A percentile compares a stretch with the other conserved stretches of the same genome.
Evolutionary conservation across 2,888 invertebrate species (phyloP).

Genomic region (Clivina fossor): DNA sequence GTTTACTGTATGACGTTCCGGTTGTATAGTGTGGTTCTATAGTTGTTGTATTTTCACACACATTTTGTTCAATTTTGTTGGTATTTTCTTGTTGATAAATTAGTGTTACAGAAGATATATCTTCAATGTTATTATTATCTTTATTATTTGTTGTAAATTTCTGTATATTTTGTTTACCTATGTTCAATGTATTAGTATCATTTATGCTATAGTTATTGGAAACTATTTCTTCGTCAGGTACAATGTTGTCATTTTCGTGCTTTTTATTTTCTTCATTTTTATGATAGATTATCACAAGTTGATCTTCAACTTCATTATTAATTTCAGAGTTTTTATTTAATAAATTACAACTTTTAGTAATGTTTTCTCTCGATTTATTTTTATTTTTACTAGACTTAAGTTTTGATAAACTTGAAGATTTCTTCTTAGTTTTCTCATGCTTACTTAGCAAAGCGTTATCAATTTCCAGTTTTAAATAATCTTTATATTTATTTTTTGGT

Average conservation of each 20-base stretch:
- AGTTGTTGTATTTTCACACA: not conserved
- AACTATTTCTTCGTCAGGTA: not conserved
- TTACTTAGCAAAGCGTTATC: slow-evolving; percentile 9
- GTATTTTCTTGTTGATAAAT: not conserved
- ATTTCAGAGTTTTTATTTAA: too few species aligned
- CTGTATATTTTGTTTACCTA: not conserved
- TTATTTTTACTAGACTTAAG: too few species aligned
- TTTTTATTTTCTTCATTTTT: not conserved
- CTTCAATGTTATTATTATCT: not conserved
- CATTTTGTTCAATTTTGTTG: not conserved
- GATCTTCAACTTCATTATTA: too few species aligned
- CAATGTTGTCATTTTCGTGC: not conserved
- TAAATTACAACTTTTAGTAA: too few species aligned
- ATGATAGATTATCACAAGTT: not conserved
- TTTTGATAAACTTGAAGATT: too few species aligned
- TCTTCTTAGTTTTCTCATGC: slow-evolving; percentile 6
- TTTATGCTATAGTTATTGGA: not conserved
- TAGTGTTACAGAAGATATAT: not conserved
- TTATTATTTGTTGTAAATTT: not conserved
- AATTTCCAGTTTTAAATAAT: slow-evolving; percentile 9
- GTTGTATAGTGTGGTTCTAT: too few species aligned
- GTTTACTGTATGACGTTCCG: not conserved
- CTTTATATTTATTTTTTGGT: slow-evolving; percentile 1
- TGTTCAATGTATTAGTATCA: not conserved
- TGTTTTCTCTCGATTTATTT: too few species aligned